Conservation (phyloP, 2,797 vertebrate genomes). For the Stomatorhinus walkeri region DNA sequence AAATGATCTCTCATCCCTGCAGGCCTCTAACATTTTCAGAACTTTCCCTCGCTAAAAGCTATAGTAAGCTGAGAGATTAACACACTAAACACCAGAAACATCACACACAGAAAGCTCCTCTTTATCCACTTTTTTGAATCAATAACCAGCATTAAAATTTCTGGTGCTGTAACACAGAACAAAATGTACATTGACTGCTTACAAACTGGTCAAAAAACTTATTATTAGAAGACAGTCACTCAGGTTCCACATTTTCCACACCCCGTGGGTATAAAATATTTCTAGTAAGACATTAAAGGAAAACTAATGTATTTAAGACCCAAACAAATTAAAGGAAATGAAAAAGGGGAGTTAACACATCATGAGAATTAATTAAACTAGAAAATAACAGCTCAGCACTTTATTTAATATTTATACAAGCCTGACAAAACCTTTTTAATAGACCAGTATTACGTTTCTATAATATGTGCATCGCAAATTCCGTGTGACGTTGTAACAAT, state of each 20-base stretch:
- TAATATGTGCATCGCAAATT: neutral
- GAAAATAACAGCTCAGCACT: neutral
- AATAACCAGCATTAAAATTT: neutral
- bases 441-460: neutral
- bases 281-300: neutral
- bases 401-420: conserved; percentile 6
- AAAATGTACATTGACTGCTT: neutral
- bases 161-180: neutral
- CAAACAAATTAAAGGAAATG: neutral
- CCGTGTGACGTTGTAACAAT: neutral
- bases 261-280: neutral
- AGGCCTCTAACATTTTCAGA: conserved; percentile 32
- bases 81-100: neutral
- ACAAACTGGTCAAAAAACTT: neutral
- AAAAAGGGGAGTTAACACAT: neutral
- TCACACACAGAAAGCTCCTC: neutral
- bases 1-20: conserved; percentile 38
- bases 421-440: neutral
- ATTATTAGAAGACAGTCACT: neutral
- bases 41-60: conserved; percentile 8
- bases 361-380: neutral
- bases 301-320: neutral
- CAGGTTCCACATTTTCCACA: neutral
- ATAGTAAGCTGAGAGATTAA: neutral
- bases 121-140: neutral